Conservation (phyloP, 2,797 vertebrate species). For the Anableps anableps region DNA sequence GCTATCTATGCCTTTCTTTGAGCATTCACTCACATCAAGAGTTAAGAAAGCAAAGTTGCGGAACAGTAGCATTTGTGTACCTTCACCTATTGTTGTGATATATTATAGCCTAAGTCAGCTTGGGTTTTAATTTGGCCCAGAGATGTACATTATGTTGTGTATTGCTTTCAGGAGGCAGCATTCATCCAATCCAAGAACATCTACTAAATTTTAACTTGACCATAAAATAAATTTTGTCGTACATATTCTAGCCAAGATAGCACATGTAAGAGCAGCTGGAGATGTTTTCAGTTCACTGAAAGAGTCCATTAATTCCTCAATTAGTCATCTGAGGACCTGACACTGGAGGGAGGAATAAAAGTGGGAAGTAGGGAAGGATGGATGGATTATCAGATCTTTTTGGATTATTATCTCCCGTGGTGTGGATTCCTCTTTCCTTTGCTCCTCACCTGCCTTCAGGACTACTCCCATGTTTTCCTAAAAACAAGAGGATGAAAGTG, state of each 20-base stretch:
- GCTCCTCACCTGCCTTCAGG: constrained; percentile 38
- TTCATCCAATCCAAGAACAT: constrained; percentile 47
- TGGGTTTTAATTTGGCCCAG: constrained; percentile 40
- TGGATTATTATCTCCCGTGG: constrained; percentile 79
- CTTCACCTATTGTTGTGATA: constrained; percentile 49
- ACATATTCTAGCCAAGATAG: constrained; percentile 27
- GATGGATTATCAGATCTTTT: constrained; percentile 78
- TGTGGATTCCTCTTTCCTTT: constrained; percentile 72
- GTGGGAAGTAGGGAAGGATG: constrained; percentile 73
- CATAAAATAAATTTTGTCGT: constrained; percentile 33
- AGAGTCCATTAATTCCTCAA: constrained; percentile 65
- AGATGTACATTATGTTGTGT: constrained; percentile 33
- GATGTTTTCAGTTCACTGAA: constrained; percentile 61
- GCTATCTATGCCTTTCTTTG: constrained; percentile 20
- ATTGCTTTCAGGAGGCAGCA: constrained; percentile 39
- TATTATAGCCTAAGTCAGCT: constrained; percentile 61
- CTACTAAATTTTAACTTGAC: constrained; percentile 49
- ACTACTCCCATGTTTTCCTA: constrained; percentile 36
- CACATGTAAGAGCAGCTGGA: constrained; percentile 66
- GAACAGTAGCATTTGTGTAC: constrained; percentile 26
- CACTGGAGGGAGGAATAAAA: constrained; percentile 71
- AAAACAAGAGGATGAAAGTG: constrained; percentile 14
- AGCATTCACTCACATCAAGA: constrained; percentile 4
- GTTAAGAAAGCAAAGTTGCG: constrained; percentile 9
- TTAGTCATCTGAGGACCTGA: constrained; percentile 69